phyloP scores from a whole-genome alignment of 1,140 invertebrate genomes.

The Uloborus diversus region DNA sequence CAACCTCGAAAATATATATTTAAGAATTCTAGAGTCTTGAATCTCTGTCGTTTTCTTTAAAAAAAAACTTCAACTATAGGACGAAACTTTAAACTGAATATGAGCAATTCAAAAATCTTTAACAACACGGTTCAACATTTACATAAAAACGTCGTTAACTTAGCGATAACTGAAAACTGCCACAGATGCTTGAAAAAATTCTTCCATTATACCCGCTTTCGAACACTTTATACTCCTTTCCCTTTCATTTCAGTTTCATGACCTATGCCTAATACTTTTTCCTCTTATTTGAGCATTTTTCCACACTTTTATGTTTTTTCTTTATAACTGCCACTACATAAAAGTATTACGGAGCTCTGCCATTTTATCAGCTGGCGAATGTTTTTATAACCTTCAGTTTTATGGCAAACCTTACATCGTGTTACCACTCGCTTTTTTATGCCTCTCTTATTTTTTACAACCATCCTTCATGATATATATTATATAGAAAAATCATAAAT shows the following conservation, averaged over 20 bases:
- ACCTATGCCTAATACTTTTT: constrained; percentile 10
- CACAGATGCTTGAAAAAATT: background rate
- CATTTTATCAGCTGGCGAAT: constrained; percentile 38
- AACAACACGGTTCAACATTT: no score
- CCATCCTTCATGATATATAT: background rate
- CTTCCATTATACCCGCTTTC: no score
- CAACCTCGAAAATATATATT: no score
- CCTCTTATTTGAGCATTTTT: background rate
- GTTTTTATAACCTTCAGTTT: constrained; percentile 37
- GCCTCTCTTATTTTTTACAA: background rate
- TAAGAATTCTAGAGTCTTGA: no score
- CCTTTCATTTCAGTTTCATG: constrained; percentile 26
- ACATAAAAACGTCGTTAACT: no score
- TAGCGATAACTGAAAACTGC: no score
- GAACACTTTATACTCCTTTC: no score
- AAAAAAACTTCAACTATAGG: no score
- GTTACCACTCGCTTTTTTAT: constrained; percentile 24
- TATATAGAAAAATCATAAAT: constrained; percentile 27
- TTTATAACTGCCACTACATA: constrained; percentile 45
- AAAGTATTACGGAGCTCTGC: constrained; percentile 22
- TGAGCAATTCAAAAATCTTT: no score
- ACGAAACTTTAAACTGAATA: no score
- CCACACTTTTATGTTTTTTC: background rate
- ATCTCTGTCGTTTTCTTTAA: no score
- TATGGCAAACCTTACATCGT: constrained; percentile 42